phyloP scores from a whole-genome alignment of 2,113 vertebrate genomes.

The Melanocharis versteri region DNA sequence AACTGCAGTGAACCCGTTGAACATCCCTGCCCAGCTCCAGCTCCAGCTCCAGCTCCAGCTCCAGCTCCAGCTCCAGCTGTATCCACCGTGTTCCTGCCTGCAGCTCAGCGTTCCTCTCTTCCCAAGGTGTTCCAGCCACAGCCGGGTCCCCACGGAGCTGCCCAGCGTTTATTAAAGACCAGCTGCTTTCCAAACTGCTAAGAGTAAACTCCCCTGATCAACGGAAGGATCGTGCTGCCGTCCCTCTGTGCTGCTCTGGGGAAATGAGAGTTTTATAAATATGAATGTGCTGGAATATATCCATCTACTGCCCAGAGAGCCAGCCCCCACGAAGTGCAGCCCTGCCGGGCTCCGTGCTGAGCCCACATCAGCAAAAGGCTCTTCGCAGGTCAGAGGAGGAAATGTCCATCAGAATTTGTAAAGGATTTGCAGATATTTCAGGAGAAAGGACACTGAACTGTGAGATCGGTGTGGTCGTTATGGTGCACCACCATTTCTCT shows the following conservation, averaged over 20 bases:
- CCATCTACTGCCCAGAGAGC: fast-evolving
- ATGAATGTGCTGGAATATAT: neutral
- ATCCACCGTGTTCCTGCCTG: no score
- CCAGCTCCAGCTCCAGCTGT: no score
- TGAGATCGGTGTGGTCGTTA: neutral
- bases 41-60: no score
- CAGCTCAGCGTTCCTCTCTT: no score
- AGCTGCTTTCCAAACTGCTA: neutral
- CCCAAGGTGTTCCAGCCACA: neutral
- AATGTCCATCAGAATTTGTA: neutral
- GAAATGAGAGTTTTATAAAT: neutral
- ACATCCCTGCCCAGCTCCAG: neutral
- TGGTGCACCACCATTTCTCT: neutral
- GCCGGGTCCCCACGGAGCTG: fast-evolving
- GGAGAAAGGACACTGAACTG: neutral
- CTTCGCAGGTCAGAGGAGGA: neutral
- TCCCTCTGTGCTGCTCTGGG: neutral
- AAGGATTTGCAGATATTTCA: neutral
- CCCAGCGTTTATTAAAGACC: neutral
- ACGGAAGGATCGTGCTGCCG: neutral
- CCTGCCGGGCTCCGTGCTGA: neutral
- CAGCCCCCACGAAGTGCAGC: neutral
- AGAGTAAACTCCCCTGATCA: neutral
- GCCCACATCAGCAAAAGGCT: neutral
- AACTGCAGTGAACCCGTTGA: neutral